These are phyloP conservation scores for Mylabris sibirica DNA, from an alignment of 2,888 invertebrate genomes.

Conservation along the genomic window DNA sequence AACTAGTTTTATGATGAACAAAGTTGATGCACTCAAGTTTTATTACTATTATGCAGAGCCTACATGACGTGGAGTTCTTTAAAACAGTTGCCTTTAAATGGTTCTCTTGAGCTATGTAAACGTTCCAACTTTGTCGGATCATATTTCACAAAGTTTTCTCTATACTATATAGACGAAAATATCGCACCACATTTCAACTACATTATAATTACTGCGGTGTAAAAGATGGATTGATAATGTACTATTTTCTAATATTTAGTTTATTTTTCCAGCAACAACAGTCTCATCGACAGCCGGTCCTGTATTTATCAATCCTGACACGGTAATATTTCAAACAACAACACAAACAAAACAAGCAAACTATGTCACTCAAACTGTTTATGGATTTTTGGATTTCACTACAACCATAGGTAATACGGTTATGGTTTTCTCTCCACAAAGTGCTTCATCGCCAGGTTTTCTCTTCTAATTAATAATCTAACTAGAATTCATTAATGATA, in stretches of 20 bases:
- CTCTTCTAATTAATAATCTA: conserved; percentile 17
- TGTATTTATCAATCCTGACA: conserved; percentile 54
- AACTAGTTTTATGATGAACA: conserved; percentile 22
- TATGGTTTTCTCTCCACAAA: conserved; percentile 93
- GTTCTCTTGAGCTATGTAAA: conserved; percentile 45
- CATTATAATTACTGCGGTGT: conserved; percentile 24
- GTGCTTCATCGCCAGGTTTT: conserved; percentile 74
- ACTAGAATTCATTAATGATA: conserved; percentile 21
- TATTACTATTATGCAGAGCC: conserved; percentile 43
- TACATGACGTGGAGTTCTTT: conserved; percentile 50
- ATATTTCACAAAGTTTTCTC: conserved; percentile 50
- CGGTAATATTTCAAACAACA: conserved; percentile 37
- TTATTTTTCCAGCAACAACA: conserved; percentile 45
- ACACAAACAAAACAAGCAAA: conserved; percentile 50
- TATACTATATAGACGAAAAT: conserved; percentile 30
- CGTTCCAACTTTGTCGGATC: conserved; percentile 42
- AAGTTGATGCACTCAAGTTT: conserved; percentile 32
- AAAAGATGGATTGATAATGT: conserved; percentile 11
- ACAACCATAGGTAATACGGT: conserved; percentile 94
- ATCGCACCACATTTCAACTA: conserved; percentile 22
- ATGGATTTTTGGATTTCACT: conserved; percentile 92
- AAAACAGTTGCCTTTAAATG: conserved; percentile 48
- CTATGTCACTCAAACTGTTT: conserved; percentile 87
- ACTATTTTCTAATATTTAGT: not conserved
- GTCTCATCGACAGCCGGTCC: conserved; percentile 50